phyloP scores from a whole-genome alignment of 2,113 vertebrate genomes.

The Corythoichthys intestinalis region DNA sequence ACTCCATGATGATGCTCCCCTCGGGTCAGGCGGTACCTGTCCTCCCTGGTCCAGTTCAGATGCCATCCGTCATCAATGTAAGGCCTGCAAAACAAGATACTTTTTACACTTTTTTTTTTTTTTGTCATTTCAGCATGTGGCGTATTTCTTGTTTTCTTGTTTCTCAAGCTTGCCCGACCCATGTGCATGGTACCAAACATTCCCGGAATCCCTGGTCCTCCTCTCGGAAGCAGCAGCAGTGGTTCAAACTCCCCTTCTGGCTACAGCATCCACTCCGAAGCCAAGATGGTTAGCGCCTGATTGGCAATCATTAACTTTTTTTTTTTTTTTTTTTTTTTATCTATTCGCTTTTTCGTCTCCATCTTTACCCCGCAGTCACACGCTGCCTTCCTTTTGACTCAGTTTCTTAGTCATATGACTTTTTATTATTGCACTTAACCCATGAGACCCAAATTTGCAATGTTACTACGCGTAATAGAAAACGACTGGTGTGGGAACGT shows the following conservation, averaged over 20 bases:
- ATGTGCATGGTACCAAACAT: slow-evolving; percentile 93
- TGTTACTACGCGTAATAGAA: not conserved
- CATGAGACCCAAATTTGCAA: slow-evolving; percentile 11
- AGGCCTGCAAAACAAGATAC: slow-evolving; percentile 44
- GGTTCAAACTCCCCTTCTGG: slow-evolving; percentile 88
- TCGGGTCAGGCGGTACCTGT: slow-evolving; percentile 89
- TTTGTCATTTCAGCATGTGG: slow-evolving; percentile 1
- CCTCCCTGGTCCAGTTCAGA: slow-evolving; percentile 88
- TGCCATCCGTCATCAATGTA: slow-evolving; percentile 96
- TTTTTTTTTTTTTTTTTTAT: slow-evolving; percentile 43
- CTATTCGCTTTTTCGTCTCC: slow-evolving; percentile 32
- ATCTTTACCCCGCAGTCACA: slow-evolving; percentile 38
- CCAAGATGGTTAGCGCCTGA: slow-evolving; percentile 87
- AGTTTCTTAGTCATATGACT: slow-evolving; percentile 58
- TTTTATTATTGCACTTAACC: slow-evolving; percentile 38
- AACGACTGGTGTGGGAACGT: not conserved
- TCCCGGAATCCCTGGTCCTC: slow-evolving; percentile 95
- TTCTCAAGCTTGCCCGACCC: slow-evolving; percentile 84
- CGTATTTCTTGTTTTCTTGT: slow-evolving; percentile 32
- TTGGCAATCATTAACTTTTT: slow-evolving; percentile 18
- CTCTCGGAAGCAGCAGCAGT: slow-evolving; percentile 82
- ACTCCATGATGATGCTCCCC: slow-evolving; percentile 92
- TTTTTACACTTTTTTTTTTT: slow-evolving; percentile 2
- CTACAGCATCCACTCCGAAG: slow-evolving; percentile 84
- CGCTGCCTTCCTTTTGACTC: slow-evolving; percentile 19